phyloP scores from a whole-genome alignment of 2,113 vertebrate genomes.

The Mastomys natalensis region DNA sequence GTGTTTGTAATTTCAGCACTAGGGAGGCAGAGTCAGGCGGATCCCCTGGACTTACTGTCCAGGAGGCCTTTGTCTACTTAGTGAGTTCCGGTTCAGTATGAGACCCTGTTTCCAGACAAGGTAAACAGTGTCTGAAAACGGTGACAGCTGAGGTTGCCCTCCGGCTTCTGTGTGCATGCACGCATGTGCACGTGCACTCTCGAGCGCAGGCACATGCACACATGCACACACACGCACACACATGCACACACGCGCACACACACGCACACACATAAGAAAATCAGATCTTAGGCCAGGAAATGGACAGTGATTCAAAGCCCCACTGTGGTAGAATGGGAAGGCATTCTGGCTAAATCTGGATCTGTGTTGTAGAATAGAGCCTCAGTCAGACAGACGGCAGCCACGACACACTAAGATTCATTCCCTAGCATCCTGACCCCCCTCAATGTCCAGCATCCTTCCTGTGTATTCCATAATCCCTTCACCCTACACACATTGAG shows the following conservation, averaged over 20 bases:
- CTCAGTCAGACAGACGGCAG: not conserved
- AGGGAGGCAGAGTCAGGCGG: not conserved
- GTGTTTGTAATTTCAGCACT: not conserved
- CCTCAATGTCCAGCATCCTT: constrained; percentile 14
- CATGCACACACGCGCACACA: not conserved
- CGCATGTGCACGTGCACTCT: fast-evolving
- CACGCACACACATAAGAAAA: not conserved
- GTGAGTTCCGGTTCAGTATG: not conserved
- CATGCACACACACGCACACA: too few species aligned
- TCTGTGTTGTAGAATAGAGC: not conserved
- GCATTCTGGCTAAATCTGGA: not conserved
- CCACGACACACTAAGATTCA: fast-evolving
- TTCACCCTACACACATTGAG: not conserved
- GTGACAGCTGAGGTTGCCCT: not conserved
- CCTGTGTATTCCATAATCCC: too few species aligned
- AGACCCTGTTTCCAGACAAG: not conserved
- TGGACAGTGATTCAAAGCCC: not conserved
- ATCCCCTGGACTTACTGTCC: not conserved
- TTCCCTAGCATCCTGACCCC: not conserved
- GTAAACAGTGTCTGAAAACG: not conserved
- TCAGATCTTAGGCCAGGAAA: not conserved
- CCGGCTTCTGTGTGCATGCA: not conserved
- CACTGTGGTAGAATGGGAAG: not conserved
- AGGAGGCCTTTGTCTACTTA: not conserved
- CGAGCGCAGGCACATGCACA: too few species aligned